Base-by-base conservation (phyloP, 2,113 vertebrate species). In the Dromiciops gliroides region DNA sequence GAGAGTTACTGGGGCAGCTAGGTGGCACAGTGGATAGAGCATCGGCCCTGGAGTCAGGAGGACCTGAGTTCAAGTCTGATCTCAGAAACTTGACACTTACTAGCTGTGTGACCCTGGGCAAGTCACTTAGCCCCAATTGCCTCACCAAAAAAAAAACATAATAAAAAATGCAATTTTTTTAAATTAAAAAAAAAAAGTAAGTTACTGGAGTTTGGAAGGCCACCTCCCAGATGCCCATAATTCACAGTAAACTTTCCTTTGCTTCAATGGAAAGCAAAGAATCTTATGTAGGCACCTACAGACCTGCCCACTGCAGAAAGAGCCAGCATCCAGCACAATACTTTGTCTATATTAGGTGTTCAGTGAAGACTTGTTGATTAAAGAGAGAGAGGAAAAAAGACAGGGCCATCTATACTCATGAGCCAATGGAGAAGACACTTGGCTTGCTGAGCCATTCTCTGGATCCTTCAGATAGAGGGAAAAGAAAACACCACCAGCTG, bases 161-260 rank as follows among this genome's bases (percentile, higher is more conserved):
- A n/a, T n/a, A n/a, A n/a, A n/a, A n/a, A n/a, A n/a, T n/a, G n/a
- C n/a, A n/a, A n/a, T n/a, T n/a, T n/a, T n/a, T n/a, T n/a, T n/a
- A n/a, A n/a, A n/a, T n/a, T n/a, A n/a, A n/a, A n/a, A n/a, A n/a
- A n/a, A n/a, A n/a, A 1, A 0, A n/a, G 23, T 56, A 47, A 88
- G 37, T 75, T 4, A 1, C 0, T 24, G 1, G 3, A n/a, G 10
- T 2, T 26, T 7, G 53, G n/a, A 83, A 37, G 16, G 0, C 0
- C 19, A 24, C 31, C 8, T 51, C 12, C 0, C 14, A 52, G 83
- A 28, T 52, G 67, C 51, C 83, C 51, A 52, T 25, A 25, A 95
- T 83, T 53, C 67, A 90, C 26, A 88, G 24, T 83, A n/a, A 83
- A 16, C 67, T 44, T 83, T 83, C 67, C 22, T n/a, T 83, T 67